Base-by-base conservation (phyloP, 2,797 vertebrate species). In the Corythornis leucogaster region DNA sequence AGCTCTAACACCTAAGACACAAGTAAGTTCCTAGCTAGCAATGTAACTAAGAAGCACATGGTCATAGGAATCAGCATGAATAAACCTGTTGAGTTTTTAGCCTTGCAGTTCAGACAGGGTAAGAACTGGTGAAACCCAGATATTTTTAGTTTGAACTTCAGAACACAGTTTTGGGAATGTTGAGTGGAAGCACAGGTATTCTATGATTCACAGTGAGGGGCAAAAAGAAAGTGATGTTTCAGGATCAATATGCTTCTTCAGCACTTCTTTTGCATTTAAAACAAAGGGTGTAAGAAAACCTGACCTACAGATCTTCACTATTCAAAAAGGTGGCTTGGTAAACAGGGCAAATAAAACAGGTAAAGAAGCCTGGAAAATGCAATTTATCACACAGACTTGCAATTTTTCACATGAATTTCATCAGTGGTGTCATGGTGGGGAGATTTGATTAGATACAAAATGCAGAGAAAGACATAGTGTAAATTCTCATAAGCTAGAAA, bases 361-460 rank as follows among this genome's bases (percentile, higher is more conserved):
- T 9, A 80, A 62, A 94, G 58, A 43, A 93, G 53, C 26, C 30
- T 71, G 20, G 76, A 87, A 92, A 94, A 94, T 69, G 26, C 3
- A 64, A 85, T 90, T 89, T 76, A 75, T 73, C 51, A 55, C 42
- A 79, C 3, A 66, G 59, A 62, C 81, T 55, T 5, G 2, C 45
- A 80, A 53, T 87, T 89, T 83, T 73, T 94, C 70, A 81, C 9
- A 26, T 30, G 4, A 58, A 83, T 93, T 92, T 91, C 63, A 85
- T 61, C 48, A 69, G 51, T n/a, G 12, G n/a, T 78, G 35, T 40
- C 48, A 69, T 46, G 81, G 67, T 73, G 66, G 46, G 58, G 64
- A 78, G 71, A 90, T 94, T 53, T n/a, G 35, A 91, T 94, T 91
- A 85, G 55, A 66, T 35, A 80, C 5, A 81, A 94, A 87, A 79